These are phyloP conservation scores for Drosophila prosaltans DNA, from an alignment of 1,140 invertebrate genomes.

Conservation along the genomic window DNA sequence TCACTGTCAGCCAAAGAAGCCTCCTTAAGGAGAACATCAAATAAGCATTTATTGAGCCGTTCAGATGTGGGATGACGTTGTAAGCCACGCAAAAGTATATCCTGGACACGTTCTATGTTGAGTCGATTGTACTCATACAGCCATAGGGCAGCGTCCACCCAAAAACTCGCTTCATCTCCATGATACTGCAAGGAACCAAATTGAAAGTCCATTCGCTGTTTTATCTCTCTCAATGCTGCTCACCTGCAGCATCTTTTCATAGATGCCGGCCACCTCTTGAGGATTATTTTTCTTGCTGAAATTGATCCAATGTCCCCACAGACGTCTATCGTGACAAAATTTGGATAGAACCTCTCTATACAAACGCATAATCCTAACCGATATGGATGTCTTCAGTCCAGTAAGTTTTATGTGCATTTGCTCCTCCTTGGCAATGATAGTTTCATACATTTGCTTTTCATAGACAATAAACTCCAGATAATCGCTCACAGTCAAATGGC, in stretches of 20 bases:
- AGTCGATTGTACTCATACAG: conserved; percentile 64
- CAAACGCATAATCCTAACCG: conserved; percentile 62
- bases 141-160: conserved; percentile 72
- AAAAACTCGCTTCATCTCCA: conserved; percentile 59
- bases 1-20: conserved; percentile 46
- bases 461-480: conserved; percentile 75
- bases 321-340: conserved; percentile 60
- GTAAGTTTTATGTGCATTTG: conserved; percentile 42
- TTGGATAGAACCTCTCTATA: conserved; percentile 66
- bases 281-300: conserved; percentile 68
- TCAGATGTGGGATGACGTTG: conserved; percentile 67
- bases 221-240: neutral
- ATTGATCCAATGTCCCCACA: conserved; percentile 72
- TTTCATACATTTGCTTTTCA: conserved; percentile 68
- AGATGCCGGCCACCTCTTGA: conserved; percentile 71
- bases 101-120: conserved; percentile 61
- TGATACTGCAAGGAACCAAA: conserved; percentile 55
- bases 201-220: neutral
- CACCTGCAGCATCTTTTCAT: conserved; percentile 78
- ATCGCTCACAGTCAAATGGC: conserved; percentile 48
- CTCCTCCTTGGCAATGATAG: conserved; percentile 66
- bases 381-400: conserved; percentile 59
- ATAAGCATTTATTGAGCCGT: conserved; percentile 67
- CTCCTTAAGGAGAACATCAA: conserved; percentile 66
- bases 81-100: conserved; percentile 68